phyloP scores from a whole-genome alignment of 2,888 invertebrate species.

The Coleophora flavipennella region DNA sequence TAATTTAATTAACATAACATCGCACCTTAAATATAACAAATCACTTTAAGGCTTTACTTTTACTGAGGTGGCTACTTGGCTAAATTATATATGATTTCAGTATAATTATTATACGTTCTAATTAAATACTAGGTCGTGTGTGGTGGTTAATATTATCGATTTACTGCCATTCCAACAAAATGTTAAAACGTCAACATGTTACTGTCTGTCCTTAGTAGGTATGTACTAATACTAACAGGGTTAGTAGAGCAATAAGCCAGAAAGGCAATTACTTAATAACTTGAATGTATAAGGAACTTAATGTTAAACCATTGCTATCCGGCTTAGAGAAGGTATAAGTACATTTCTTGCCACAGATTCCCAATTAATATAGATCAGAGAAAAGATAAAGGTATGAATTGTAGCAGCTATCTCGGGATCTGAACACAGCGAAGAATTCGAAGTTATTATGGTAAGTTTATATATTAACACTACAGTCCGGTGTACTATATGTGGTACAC shows the following conservation, averaged over 20 bases:
- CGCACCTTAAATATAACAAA: too few species aligned
- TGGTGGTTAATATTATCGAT: constrained; percentile 32
- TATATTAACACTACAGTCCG: too few species aligned
- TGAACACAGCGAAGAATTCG: constrained; percentile 14
- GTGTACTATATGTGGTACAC: too few species aligned
- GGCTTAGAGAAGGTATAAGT: too few species aligned
- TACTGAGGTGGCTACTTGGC: too few species aligned
- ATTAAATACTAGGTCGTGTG: neutral
- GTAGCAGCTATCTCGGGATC: neutral
- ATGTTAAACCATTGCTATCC: too few species aligned
- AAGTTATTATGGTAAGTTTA: constrained; percentile 48
- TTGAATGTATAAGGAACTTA: too few species aligned
- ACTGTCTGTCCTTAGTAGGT: neutral
- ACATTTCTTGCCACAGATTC: constrained; percentile 13
- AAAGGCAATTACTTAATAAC: too few species aligned
- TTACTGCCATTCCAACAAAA: constrained; percentile 14
- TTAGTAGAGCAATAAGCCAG: neutral
- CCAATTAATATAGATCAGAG: constrained; percentile 34
- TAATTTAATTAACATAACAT: too few species aligned
- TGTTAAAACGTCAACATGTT: neutral
- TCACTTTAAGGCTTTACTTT: too few species aligned
- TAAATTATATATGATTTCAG: too few species aligned
- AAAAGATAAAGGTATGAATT: constrained; percentile 32
- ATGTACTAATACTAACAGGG: neutral
- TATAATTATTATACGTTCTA: too few species aligned